Evolutionary conservation across 2,797 vertebrate genomes (phyloP).

Genomic region (Myripristis jacobus): DNA sequence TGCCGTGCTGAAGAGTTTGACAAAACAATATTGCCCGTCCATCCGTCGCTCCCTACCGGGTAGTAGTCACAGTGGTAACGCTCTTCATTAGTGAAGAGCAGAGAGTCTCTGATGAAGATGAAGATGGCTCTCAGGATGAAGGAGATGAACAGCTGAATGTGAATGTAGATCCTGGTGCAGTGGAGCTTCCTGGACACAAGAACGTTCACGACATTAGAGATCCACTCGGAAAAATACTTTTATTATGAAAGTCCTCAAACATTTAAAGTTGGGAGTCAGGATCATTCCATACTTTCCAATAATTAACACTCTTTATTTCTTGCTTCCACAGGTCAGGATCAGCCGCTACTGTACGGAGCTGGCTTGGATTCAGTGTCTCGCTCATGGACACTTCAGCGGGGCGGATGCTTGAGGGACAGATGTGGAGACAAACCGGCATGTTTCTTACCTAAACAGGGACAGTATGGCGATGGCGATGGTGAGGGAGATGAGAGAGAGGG

Average conservation of each 20-base stretch:
- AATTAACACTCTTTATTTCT: too few species aligned
- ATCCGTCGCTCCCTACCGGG: slow-evolving; percentile 78
- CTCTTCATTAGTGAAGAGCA: slow-evolving; percentile 89
- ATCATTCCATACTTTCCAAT: too few species aligned
- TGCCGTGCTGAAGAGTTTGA: too few species aligned
- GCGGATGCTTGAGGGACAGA: background rate
- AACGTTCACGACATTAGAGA: background rate
- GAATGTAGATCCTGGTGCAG: slow-evolving; percentile 95
- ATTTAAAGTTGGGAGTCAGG: too few species aligned
- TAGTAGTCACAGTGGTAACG: slow-evolving; percentile 85
- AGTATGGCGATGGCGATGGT: slow-evolving; percentile 87
- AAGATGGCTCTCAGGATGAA: slow-evolving; percentile 93
- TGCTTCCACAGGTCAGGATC: too few species aligned
- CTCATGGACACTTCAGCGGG: background rate
- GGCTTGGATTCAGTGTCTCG: background rate
- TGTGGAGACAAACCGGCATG: background rate
- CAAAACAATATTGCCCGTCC: background rate
- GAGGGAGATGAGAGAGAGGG: slow-evolving; percentile 88
- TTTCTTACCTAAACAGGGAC: slow-evolving; percentile 88
- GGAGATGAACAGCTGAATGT: slow-evolving; percentile 95
- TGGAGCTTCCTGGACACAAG: slow-evolving; percentile 86
- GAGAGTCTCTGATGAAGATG: slow-evolving; percentile 91
- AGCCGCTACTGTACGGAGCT: too few species aligned
- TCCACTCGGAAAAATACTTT: too few species aligned
- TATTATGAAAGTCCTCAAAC: too few species aligned